Evolutionary conservation across 1,140 invertebrate species (phyloP).

Genomic region (Cydia pomonella): DNA sequence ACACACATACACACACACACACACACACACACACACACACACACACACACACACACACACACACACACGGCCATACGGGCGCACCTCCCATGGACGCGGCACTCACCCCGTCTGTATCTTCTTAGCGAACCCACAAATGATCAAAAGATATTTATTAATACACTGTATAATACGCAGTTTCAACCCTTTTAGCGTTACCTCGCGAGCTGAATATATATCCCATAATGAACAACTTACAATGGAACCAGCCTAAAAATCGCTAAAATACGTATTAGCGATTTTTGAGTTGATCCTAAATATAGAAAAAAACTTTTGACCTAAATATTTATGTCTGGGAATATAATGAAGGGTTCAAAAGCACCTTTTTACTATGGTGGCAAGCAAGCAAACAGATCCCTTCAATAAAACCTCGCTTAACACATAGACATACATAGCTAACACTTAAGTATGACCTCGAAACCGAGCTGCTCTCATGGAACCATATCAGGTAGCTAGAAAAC

Average conservation of each 20-base stretch:
- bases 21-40: slow-evolving; percentile 9
- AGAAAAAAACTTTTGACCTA: too few relatives aligned
- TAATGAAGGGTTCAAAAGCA: neutral
- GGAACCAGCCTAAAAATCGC: too few relatives aligned
- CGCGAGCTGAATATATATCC: too few relatives aligned
- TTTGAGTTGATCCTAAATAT: too few relatives aligned
- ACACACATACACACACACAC: slow-evolving; percentile 3
- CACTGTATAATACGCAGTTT: too few relatives aligned
- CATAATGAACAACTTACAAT: too few relatives aligned
- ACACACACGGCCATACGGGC: neutral
- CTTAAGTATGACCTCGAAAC: neutral
- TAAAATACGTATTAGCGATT: too few relatives aligned
- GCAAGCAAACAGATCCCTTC: neutral
- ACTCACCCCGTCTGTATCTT: neutral
- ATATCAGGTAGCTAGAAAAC: slow-evolving; percentile 3
- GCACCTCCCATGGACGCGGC: too few relatives aligned
- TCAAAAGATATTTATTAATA: too few relatives aligned
- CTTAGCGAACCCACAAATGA: too few relatives aligned
- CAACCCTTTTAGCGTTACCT: too few relatives aligned
- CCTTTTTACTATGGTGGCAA: neutral
- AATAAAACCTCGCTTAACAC: neutral
- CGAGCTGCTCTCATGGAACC: neutral
- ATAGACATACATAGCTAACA: neutral
- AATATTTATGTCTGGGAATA: too few relatives aligned
- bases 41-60: slow-evolving; percentile 15